Conservation (phyloP, 23 tunicate species). For the Diplosoma virens region DNA sequence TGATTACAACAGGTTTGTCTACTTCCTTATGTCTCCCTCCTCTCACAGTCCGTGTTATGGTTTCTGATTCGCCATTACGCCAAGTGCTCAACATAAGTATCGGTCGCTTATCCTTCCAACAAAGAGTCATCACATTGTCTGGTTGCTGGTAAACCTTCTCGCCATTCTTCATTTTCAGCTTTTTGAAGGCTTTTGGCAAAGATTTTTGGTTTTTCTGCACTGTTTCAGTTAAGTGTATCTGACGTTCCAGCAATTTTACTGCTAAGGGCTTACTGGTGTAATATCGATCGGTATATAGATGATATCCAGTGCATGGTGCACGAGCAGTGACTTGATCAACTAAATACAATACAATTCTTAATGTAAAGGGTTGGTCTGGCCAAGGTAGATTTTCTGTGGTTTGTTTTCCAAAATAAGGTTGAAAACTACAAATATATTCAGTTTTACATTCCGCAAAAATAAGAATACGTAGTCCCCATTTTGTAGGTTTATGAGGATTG, state of each 20-base stretch:
- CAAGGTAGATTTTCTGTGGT: background rate
- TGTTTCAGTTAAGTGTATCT: conserved; percentile 11
- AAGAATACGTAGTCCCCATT: conserved; percentile 19
- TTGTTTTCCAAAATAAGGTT: conserved; percentile 13
- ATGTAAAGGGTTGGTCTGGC: background rate
- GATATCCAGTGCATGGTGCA: conserved; percentile 13
- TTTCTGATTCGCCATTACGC: conserved; percentile 5
- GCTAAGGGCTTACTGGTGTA: conserved; percentile 12
- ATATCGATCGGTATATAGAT: conserved; percentile 33
- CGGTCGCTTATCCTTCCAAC: conserved; percentile 18
- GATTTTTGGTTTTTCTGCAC: background rate
- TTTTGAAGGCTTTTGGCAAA: conserved; percentile 11
- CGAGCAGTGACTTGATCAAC: conserved; percentile 7
- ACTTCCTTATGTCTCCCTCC: conserved; percentile 6
- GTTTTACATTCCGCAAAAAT: background rate
- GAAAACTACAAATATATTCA: conserved; percentile 5
- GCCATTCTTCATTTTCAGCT: background rate
- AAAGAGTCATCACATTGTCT: conserved; percentile 13
- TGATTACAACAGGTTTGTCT: conserved; percentile 5
- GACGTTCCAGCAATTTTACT: conserved; percentile 5
- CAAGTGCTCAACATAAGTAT: conserved; percentile 7
- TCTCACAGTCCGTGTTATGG: background rate
- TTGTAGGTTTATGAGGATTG: too few relatives aligned
- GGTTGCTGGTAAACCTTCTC: conserved; percentile 14
- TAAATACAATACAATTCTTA: conserved; percentile 6